These are phyloP conservation scores for Cephus rjabovi DNA, from an alignment of 2,888 invertebrate species.

Conservation along the genomic window DNA sequence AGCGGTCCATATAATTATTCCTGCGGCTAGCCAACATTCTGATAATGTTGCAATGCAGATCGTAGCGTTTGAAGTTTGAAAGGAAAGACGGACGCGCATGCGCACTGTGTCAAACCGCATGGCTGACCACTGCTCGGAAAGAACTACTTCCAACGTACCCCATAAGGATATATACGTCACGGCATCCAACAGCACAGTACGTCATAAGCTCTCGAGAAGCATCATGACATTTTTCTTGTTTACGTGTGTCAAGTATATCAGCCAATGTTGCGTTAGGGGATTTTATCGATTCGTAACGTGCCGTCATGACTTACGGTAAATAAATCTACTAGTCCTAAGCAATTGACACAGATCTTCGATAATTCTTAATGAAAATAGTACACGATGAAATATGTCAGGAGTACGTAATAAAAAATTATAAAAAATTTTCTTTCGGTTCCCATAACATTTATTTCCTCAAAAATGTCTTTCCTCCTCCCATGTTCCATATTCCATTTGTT, in stretches of 20 bases:
- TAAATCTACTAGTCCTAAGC: not conserved
- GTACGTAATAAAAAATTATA: not conserved
- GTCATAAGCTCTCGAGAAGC: not conserved
- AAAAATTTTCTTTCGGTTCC: not conserved
- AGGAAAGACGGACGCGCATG: constrained; percentile 31
- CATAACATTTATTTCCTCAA: not conserved
- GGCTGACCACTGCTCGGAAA: constrained; percentile 44
- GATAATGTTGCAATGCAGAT: constrained; percentile 54
- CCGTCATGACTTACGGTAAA: not conserved
- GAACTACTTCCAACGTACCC: constrained; percentile 41
- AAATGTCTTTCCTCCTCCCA: not conserved
- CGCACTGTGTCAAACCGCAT: constrained; percentile 29
- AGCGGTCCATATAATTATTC: constrained; percentile 48
- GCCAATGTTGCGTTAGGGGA: not conserved
- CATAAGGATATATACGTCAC: not conserved
- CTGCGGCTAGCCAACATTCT: constrained; percentile 49
- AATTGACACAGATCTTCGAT: not conserved
- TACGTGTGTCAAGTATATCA: not conserved
- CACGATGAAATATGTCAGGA: not conserved
- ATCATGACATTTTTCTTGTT: not conserved
- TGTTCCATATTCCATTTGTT: not conserved
- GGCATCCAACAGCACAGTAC: not conserved
- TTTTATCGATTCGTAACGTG: not conserved
- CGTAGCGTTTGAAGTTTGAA: constrained; percentile 40
- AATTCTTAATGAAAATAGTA: not conserved